Evolutionary conservation across 2,113 vertebrate genomes (phyloP).

Genomic region (Cariama cristata): DNA sequence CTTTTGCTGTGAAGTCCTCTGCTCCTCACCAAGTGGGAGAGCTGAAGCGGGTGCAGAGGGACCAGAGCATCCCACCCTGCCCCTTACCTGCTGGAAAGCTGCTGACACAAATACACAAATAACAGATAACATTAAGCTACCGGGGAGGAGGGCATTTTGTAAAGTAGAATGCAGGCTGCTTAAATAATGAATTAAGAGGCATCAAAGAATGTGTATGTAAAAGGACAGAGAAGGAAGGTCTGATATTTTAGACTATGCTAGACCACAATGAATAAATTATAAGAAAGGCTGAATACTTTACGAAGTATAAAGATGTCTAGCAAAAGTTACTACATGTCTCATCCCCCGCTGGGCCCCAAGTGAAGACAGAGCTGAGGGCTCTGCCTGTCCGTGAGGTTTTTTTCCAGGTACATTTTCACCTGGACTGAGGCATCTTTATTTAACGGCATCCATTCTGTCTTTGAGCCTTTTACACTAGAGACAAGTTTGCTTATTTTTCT

Average conservation of each 20-base stretch:
- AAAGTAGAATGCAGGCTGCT: slow-evolving; percentile 1
- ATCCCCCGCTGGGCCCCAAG: neutral
- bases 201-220: slow-evolving; percentile 13
- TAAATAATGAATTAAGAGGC: slow-evolving; percentile 66
- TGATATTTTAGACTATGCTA: slow-evolving; percentile 62
- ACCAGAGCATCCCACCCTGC: neutral
- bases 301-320: neutral
- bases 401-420: neutral
- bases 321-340: neutral
- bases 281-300: slow-evolving; percentile 28
- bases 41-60: neutral
- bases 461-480: neutral
- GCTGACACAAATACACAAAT: neutral
- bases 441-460: neutral
- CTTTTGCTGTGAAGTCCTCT: rapidly evolving
- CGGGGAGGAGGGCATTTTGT: neutral
- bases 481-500: slow-evolving; percentile 28
- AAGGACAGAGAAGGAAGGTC: slow-evolving; percentile 32
- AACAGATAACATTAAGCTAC: neutral
- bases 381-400: rapidly evolving
- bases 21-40: neutral
- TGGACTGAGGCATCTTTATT: neutral
- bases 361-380: neutral
- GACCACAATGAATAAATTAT: slow-evolving; percentile 66
- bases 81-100: neutral